A percentile compares a stretch with the other conserved stretches of the same genome.
Conservation (phyloP, 2,888 invertebrate species). For the Punctoribates punctum region DNA sequence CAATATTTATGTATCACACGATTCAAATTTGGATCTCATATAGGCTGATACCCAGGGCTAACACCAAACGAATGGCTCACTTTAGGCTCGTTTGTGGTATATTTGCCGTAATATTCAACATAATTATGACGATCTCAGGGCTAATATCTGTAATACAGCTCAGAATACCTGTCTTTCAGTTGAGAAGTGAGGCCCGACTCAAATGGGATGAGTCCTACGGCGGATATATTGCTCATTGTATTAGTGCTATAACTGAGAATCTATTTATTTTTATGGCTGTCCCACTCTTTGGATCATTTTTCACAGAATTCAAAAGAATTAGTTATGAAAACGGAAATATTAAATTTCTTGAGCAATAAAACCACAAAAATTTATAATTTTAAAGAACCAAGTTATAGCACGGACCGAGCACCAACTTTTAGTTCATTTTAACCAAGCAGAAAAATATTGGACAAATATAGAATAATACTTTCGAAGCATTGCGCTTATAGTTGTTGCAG, state of each 20-base stretch:
- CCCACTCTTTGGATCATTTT: slow-evolving; percentile 2
- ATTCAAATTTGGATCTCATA: not conserved
- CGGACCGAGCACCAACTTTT: too few relatives aligned
- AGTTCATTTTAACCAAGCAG: too few relatives aligned
- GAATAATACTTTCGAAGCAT: too few relatives aligned
- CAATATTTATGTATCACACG: not conserved
- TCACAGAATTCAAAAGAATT: not conserved
- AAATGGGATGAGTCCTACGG: not conserved
- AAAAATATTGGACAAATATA: too few relatives aligned
- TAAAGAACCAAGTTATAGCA: too few relatives aligned
- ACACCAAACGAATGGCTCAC: not conserved
- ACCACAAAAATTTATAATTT: too few relatives aligned
- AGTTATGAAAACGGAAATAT: not conserved
- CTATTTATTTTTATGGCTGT: not conserved
- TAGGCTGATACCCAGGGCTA: not conserved
- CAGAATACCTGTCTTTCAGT: not conserved
- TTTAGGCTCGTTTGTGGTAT: not conserved
- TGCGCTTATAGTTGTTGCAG: too few relatives aligned
- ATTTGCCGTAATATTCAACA: not conserved
- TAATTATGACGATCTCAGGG: not conserved
- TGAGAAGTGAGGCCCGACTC: not conserved
- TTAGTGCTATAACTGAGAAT: not conserved
- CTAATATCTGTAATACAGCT: not conserved
- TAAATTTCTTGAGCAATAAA: too few relatives aligned
- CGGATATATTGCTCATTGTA: not conserved